Conservation (phyloP, 2,888 invertebrate species). For the Cryptocephalus primarius region DNA sequence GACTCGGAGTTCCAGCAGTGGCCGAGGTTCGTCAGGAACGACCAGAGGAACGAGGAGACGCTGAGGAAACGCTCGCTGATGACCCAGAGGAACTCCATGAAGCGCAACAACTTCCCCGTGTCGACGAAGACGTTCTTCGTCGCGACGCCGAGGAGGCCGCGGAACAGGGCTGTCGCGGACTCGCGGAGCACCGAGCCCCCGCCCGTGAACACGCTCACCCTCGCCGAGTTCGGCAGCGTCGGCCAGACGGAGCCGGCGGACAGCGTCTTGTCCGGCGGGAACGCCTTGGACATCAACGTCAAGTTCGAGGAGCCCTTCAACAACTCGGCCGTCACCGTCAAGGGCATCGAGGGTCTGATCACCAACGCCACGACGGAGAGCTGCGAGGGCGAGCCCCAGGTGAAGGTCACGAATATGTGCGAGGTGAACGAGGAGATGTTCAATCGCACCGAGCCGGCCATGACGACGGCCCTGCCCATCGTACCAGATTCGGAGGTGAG, state of each 20-base stretch:
- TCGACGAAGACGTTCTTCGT: constrained; percentile 12
- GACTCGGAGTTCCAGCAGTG: constrained; percentile 17
- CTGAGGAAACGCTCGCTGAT: constrained; percentile 11
- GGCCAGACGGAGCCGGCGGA: not conserved
- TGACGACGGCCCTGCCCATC: constrained; percentile 14
- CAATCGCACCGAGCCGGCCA: constrained; percentile 4
- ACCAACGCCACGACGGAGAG: not conserved
- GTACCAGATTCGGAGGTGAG: constrained; percentile 10
- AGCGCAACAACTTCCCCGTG: constrained; percentile 9
- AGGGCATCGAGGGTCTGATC: not conserved
- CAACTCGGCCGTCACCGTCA: not conserved
- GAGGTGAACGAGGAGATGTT: constrained; percentile 11
- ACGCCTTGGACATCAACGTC: not conserved
- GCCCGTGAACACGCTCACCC: not conserved
- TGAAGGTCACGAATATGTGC: constrained; percentile 3
- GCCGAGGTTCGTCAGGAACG: constrained; percentile 15
- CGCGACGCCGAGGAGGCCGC: not conserved
- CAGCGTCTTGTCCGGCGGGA: not conserved
- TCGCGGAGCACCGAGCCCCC: not conserved
- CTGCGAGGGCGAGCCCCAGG: not conserved
- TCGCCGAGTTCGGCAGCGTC: not conserved
- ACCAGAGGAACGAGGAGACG: constrained; percentile 13
- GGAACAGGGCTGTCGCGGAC: not conserved
- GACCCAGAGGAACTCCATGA: not conserved
- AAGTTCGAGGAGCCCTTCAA: not conserved